These are phyloP conservation scores for Thinocorus orbignyianus DNA, from an alignment of 2,113 vertebrate genomes.

Conservation along the genomic window DNA sequence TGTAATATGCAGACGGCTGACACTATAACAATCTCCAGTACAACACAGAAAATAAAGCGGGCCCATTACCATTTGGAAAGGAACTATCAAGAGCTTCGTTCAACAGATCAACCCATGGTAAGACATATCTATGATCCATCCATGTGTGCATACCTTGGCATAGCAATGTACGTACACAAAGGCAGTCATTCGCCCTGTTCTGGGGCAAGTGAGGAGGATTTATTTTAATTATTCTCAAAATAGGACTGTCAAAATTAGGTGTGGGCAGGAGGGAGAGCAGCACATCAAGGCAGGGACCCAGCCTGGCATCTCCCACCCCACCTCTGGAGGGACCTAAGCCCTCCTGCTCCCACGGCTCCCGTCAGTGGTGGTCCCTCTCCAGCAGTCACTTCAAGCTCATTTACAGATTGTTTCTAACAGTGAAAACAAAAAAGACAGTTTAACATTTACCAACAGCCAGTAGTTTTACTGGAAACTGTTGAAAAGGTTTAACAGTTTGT, in stretches of 20 bases:
- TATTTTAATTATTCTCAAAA: not conserved
- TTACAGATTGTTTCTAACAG: not conserved
- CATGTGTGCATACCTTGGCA: not conserved
- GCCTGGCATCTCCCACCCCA: not conserved
- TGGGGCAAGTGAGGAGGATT: not conserved
- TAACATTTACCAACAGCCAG: not conserved
- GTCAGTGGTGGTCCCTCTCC: not conserved
- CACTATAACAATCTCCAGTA: not conserved
- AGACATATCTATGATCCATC: not conserved
- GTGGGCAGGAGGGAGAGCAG: not conserved
- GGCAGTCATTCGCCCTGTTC: not conserved
- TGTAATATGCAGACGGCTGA: not conserved
- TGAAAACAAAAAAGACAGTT: not conserved
- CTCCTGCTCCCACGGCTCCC: not conserved
- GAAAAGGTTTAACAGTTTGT: not conserved
- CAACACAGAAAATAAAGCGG: not conserved
- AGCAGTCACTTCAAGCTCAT: not conserved
- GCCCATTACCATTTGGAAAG: not conserved
- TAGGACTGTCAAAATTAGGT: not conserved
- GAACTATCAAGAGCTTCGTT: not conserved
- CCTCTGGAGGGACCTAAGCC: not conserved
- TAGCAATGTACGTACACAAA: rapidly evolving
- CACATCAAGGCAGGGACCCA: not conserved
- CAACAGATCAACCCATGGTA: not conserved
- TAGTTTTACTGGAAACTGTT: not conserved